Evolutionary conservation across 2,797 vertebrate species (phyloP).

Genomic region (Halcyon chelicuti): DNA sequence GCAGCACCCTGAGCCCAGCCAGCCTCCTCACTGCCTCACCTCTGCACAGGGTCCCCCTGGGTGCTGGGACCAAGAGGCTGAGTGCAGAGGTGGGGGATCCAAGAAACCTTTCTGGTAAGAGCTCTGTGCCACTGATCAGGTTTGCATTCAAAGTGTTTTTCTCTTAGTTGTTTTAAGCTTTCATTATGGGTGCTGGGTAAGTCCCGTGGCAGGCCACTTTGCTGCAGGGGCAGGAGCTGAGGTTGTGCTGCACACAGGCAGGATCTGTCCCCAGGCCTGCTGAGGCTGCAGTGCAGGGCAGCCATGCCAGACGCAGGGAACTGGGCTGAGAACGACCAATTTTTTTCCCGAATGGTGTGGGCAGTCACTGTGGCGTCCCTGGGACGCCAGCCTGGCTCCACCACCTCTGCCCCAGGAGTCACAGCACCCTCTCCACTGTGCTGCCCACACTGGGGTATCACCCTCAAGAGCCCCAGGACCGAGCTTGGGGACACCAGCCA

Average conservation of each 20-base stretch:
- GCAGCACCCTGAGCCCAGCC: background rate
- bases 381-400: background rate
- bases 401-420: background rate
- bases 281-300: background rate
- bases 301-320: background rate
- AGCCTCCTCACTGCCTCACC: background rate
- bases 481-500: background rate
- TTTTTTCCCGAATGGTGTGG: background rate
- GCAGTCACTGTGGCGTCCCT: background rate
- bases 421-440: background rate
- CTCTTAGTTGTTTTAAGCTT: background rate
- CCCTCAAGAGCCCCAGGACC: background rate
- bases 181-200: background rate
- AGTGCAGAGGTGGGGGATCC: background rate
- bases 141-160: background rate
- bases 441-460: rapidly evolving
- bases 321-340: background rate
- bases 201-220: rapidly evolving
- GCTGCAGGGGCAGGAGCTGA: background rate
- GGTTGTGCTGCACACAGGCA: background rate
- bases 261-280: background rate
- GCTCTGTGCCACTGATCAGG: background rate
- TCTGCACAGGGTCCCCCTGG: rapidly evolving
- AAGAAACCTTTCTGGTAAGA: background rate
- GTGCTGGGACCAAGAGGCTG: background rate